Evolutionary conservation across 2,797 vertebrate genomes (phyloP), one percentile per base, ranked within the genome.

Genomic region (Hydrolagus colliei): DNA sequence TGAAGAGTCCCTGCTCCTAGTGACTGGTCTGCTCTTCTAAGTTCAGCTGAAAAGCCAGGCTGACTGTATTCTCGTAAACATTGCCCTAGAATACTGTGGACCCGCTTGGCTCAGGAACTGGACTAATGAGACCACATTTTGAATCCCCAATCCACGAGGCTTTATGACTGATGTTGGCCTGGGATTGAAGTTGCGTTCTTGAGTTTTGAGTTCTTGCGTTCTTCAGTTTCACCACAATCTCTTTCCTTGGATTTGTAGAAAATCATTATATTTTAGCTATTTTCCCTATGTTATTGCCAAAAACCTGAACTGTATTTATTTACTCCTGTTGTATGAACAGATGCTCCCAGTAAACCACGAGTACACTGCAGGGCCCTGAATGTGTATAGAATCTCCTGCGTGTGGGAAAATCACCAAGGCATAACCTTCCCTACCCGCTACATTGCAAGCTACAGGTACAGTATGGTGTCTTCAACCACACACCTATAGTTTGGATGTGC

Each of bases 371-470:
- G 12, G 16, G 79, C 79, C 20, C 14, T 18, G 20, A 84, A 71
- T 52, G 67, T 84, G 67, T 84, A 68, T 71, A 84, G 32, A 71
- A 84, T 84, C 41, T 71, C 22, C 10, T 84, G 79, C 20, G 35
- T 5, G 6, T 84, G 65, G 79, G 9, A 13, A 68, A 84, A 71
- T 16, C 20, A 7, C 52, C 79, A 84, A 41, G 16, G 11, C 63
- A 32, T 16, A 41, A 11, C 18, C 79, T 84, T 84, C 52, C 79
- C 79, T 18, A 71, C 32, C 62, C 1, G 10, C 20, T 84, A 84
- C 32, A 71, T 71, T 84, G 79, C 79, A 52, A 84, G 63, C 35
- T 84, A 84, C 16, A 84, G 79, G 79, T 84, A 84, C 1, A 67
- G 52, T 71, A 84, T 4, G 79, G 52, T 71, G 3, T 68, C 63